A percentile compares a stretch with the other conserved stretches of the same genome.
phyloP scores from a whole-genome alignment of 2,888 invertebrate species.

The Gymnocheta viridis region DNA sequence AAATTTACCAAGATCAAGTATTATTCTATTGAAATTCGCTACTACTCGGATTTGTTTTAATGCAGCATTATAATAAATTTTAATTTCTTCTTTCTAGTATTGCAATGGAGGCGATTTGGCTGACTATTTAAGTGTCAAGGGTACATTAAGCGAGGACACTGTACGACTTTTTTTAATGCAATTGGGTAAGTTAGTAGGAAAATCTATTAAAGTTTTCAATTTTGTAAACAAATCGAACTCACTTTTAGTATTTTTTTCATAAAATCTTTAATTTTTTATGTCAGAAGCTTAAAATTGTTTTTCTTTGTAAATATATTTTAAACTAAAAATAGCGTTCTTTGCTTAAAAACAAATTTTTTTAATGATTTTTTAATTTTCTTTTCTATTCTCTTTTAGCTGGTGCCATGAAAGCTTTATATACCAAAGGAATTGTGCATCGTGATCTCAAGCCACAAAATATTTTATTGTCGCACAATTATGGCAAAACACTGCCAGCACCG shows the following conservation, averaged over 20 bases:
- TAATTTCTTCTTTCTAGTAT: constrained; percentile 85
- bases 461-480: constrained; percentile 89
- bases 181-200: constrained; percentile 85
- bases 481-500: constrained; percentile 84
- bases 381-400: constrained; percentile 85
- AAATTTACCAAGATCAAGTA: constrained; percentile 48
- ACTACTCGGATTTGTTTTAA: constrained; percentile 21
- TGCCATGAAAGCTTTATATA: constrained; percentile 98
- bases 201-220: not conserved
- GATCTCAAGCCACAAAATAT: constrained; percentile 99
- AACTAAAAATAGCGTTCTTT: too few relatives aligned
- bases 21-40: constrained; percentile 7
- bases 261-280: too few relatives aligned
- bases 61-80: constrained; percentile 2
- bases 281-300: too few relatives aligned
- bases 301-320: too few relatives aligned
- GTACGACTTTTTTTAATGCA: constrained; percentile 97
- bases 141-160: constrained; percentile 98
- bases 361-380: not conserved
- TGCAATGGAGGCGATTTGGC: constrained; percentile 99
- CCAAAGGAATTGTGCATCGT: constrained; percentile 98
- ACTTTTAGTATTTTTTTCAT: too few relatives aligned
- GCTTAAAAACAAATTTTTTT: not conserved
- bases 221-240: too few relatives aligned
- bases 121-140: constrained; percentile 96